Conservation (phyloP, 2,797 vertebrate species). For the Xiphorhynchus erythropygius region DNA sequence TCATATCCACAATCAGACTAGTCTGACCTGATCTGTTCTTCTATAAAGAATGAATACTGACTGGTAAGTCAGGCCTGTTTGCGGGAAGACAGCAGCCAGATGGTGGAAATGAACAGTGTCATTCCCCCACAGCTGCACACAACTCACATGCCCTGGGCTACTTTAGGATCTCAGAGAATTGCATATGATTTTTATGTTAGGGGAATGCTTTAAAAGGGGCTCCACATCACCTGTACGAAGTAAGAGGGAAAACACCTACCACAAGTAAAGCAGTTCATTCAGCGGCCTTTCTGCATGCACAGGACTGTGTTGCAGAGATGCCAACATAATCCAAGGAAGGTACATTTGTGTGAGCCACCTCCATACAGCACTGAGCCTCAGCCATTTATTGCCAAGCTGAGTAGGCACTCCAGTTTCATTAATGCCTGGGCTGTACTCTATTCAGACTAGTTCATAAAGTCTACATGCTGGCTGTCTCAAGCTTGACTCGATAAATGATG, state of each 20-base stretch:
- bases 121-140: not conserved
- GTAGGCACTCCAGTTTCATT: not conserved
- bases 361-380: not conserved
- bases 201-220: not conserved
- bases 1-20: not conserved
- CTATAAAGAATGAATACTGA: slow-evolving; percentile 5
- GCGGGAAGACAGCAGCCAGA: not conserved
- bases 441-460: not conserved
- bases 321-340: not conserved
- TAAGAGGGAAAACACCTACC: not conserved
- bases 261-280: not conserved
- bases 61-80: not conserved
- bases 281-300: not conserved
- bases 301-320: not conserved
- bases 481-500: not conserved
- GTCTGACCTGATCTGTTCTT: slow-evolving; percentile 10
- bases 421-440: not conserved
- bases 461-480: not conserved
- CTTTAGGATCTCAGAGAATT: not conserved
- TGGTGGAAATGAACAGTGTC: not conserved
- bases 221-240: not conserved
- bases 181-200: not conserved
- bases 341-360: not conserved
- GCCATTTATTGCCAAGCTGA: not conserved
- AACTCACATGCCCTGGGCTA: fast-evolving